These are phyloP conservation scores for Drosophila longiperda DNA, from an alignment of 2,888 invertebrate genomes.

Conservation along the genomic window DNA sequence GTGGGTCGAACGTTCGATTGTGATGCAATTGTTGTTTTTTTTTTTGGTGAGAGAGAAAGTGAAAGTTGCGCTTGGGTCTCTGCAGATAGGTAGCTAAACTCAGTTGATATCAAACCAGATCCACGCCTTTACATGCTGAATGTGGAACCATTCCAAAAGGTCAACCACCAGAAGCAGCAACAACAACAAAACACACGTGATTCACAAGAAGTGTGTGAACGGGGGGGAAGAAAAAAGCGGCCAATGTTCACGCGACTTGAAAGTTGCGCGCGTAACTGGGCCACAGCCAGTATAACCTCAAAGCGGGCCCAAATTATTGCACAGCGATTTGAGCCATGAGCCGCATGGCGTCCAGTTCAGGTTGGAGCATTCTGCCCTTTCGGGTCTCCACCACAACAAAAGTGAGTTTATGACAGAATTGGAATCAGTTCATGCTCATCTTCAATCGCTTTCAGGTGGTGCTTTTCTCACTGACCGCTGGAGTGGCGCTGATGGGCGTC, in stretches of 20 bases:
- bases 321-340: conserved; percentile 50
- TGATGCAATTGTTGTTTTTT: conserved; percentile 73
- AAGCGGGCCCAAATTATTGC: conserved; percentile 28
- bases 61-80: conserved; percentile 57
- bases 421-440: background rate
- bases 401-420: conserved; percentile 54
- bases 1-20: conserved; percentile 39
- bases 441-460: conserved; percentile 83
- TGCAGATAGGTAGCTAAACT: conserved; percentile 25
- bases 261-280: conserved; percentile 53
- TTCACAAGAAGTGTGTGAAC: background rate
- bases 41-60: conserved; percentile 50
- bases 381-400: conserved; percentile 84
- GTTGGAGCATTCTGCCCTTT: conserved; percentile 80
- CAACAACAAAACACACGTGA: conserved; percentile 28
- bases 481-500: conserved; percentile 92
- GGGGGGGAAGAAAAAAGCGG: conserved; percentile 7
- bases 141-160: conserved; percentile 26
- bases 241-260: conserved; percentile 59
- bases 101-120: conserved; percentile 19
- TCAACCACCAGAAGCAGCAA: conserved; percentile 30
- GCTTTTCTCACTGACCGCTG: conserved; percentile 86
- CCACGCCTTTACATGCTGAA: conserved; percentile 5
- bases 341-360: conserved; percentile 70
- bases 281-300: conserved; percentile 57